Evolutionary conservation across 2,113 vertebrate genomes (phyloP).

Genomic region (Xenus cinereus): DNA sequence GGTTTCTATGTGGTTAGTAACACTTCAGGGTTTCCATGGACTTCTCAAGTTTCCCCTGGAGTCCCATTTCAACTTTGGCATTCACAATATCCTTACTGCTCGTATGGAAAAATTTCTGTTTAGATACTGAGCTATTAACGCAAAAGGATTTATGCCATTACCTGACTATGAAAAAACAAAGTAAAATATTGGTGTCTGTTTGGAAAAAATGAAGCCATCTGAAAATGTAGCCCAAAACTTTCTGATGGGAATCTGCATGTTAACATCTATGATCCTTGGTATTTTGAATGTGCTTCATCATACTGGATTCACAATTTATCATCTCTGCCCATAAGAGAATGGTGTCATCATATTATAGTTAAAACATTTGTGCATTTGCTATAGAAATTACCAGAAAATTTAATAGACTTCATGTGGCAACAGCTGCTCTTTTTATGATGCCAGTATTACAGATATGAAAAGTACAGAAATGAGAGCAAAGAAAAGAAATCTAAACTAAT

Average conservation of each 20-base stretch:
- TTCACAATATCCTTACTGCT: background rate
- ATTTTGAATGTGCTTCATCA: background rate
- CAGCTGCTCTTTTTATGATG: background rate
- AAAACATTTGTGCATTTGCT: background rate
- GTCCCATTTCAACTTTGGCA: background rate
- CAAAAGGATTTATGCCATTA: background rate
- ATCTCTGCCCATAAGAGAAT: background rate
- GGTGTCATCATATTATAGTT: background rate
- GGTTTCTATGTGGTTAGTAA: background rate
- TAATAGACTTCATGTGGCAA: background rate
- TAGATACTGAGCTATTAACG: background rate
- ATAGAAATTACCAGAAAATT: background rate
- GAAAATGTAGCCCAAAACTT: background rate
- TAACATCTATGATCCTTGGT: background rate
- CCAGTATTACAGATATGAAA: background rate
- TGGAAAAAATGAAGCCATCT: background rate
- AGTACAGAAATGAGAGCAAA: background rate
- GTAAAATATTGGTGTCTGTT: background rate
- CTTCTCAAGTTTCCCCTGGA: background rate
- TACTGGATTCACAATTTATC: background rate
- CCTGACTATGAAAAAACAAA: background rate
- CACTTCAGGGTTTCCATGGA: background rate
- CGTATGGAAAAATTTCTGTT: background rate
- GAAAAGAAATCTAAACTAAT: constrained; percentile 8
- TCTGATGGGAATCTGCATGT: background rate